Base-by-base conservation (phyloP, 92 coral and sea anemone genomes). In the Parazoanthus darwini region DNA sequence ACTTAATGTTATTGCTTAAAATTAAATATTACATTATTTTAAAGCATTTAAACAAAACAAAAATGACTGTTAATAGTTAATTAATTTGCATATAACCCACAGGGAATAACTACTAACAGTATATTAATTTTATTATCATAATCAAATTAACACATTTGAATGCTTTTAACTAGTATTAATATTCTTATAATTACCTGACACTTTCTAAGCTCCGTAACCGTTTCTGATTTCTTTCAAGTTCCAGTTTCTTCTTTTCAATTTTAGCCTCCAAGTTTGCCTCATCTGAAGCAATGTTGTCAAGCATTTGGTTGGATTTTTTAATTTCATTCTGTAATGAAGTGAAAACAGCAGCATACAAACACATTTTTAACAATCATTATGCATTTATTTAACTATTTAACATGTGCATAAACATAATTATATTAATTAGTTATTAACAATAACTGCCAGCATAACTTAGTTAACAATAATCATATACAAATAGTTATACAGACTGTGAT, bases 211-310 rank as follows among this genome's bases (percentile, higher is more conserved):
- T 96, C 81, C 94, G 90, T 67, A 96, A 58, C 79, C 99, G 87
- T 82, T 96, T 96, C 87, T 96, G 98, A 86, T 96, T 96, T 88
- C 99, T 91, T 76, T 96, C 99, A 70, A 96, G 89, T 80, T 96
- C 99, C 86, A 92, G 95, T 82, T 96, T 96, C 79, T 96, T 96
- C 92, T 96, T 96, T 75, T 96, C 99, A 86, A 96, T 96, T 91
- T 96, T 96, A 35, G 99, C 92, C 86, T 96, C 99, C 78, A 96
- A 88, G 88, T 95, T 97, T 54, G 99, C 99, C 88, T 97, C 99
- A 90, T 97, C 99, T 42, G 99, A 97, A 54, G 99, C 99, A 91
- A 97, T 97, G 91, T 97, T 97, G 93, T 97, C 98, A 35, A 97
- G 86, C 99, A 97, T 97, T 78, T 92, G 96, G 83, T 94, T 97